Conservation (phyloP, 2,888 invertebrate genomes). For the Mesorhabditis spiculigera region DNA sequence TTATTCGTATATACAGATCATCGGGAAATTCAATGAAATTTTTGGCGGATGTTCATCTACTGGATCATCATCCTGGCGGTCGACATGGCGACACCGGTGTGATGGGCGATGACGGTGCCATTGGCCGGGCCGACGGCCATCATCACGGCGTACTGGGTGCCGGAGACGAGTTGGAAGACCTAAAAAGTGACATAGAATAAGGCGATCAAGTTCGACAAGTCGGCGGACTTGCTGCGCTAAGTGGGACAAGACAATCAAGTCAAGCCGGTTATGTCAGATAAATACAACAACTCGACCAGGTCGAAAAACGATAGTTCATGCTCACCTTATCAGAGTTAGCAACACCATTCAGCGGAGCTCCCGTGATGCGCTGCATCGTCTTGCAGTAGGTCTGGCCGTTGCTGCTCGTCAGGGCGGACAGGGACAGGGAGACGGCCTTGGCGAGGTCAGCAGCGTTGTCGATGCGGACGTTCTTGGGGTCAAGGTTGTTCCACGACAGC, state of each 20-base stretch:
- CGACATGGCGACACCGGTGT: slow-evolving; percentile 5
- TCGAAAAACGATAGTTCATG: too few species aligned
- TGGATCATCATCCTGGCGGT: neutral
- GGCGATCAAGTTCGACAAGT: too few species aligned
- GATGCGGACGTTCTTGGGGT: neutral
- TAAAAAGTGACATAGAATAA: neutral
- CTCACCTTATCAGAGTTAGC: neutral
- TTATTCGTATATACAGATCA: neutral
- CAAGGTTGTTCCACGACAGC: neutral
- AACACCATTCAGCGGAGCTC: neutral
- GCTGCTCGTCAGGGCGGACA: slow-evolving; percentile 2
- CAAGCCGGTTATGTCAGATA: too few species aligned
- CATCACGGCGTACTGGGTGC: neutral
- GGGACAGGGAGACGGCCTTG: neutral
- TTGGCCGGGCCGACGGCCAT: neutral
- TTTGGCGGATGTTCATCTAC: neutral
- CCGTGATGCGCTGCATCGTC: neutral
- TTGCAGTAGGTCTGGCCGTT: neutral
- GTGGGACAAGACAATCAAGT: too few species aligned
- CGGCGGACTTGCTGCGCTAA: too few species aligned
- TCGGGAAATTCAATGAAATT: neutral
- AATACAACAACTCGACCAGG: too few species aligned
- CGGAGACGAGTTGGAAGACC: neutral
- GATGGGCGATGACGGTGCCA: neutral
- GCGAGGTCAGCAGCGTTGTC: slow-evolving; percentile 1